Percentiles rank a stretch among this genome's conserved stretches.
These are phyloP conservation scores for Clupea harengus DNA, from an alignment of 2,113 vertebrate genomes.

Conservation along the genomic window DNA sequence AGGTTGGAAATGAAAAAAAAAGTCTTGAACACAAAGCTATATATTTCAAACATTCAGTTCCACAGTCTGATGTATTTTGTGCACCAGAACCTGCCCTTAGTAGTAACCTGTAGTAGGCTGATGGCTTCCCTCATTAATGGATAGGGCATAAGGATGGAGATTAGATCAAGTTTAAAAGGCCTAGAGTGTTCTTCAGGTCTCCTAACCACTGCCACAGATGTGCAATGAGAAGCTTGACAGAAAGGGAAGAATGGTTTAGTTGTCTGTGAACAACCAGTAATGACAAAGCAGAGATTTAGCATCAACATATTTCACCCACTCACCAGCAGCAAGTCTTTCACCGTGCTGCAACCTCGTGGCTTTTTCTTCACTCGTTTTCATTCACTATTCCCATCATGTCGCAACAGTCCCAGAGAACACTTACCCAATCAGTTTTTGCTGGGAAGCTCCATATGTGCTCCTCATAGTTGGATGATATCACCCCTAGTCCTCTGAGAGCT, in stretches of 20 bases:
- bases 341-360: not conserved
- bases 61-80: not conserved
- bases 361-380: not conserved
- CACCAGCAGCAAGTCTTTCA: not conserved
- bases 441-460: not conserved
- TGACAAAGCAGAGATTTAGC: not conserved
- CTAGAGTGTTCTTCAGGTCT: not conserved
- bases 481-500: not conserved
- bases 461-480: not conserved
- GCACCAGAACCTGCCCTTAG: too few relatives aligned
- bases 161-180: not conserved
- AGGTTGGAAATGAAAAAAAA: not conserved
- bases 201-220: not conserved
- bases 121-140: not conserved
- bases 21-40: not conserved
- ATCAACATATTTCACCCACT: not conserved
- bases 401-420: not conserved
- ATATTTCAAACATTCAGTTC: not conserved
- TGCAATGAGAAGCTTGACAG: not conserved
- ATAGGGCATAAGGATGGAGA: not conserved
- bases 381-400: not conserved
- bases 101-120: not conserved
- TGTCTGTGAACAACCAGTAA: constrained; percentile 22
- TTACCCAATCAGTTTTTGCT: not conserved
- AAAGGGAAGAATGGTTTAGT: constrained; percentile 32